These are phyloP conservation scores for Syndactyla subalaris DNA, from an alignment of 2,797 vertebrate species.

Conservation along the genomic window DNA sequence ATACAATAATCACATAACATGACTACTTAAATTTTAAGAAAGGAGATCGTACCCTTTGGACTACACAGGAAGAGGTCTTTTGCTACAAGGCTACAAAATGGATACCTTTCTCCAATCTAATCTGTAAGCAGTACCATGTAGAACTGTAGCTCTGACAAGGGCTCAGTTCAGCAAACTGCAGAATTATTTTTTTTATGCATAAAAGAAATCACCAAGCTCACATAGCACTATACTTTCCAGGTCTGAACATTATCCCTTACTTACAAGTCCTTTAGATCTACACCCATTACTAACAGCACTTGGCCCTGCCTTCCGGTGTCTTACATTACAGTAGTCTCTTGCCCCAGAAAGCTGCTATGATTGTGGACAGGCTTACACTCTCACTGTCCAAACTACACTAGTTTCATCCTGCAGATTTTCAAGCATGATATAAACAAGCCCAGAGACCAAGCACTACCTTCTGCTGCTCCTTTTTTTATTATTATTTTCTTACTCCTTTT, in stretches of 20 bases:
- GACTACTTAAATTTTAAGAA: background rate
- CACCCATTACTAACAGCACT: background rate
- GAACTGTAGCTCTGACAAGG: background rate
- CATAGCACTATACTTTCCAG: background rate
- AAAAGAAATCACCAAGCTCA: background rate
- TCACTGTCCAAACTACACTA: background rate
- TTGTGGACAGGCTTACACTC: background rate
- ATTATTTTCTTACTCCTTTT: background rate
- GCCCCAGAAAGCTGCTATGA: background rate
- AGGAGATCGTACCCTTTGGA: background rate
- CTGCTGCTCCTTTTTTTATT: background rate
- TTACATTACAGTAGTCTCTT: background rate
- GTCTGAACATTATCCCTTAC: background rate
- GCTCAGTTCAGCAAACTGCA: background rate
- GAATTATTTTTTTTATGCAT: background rate
- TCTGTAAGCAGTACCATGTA: background rate
- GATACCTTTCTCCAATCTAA: background rate
- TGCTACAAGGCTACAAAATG: background rate
- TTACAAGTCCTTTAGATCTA: background rate
- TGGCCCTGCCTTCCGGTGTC: background rate
- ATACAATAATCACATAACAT: background rate
- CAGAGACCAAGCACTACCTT: background rate
- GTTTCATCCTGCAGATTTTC: background rate
- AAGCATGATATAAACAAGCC: background rate
- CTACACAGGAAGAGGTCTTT: background rate